Evolutionary conservation across 2,888 invertebrate genomes (phyloP).

Genomic region (Tryphoninae sp.): DNA sequence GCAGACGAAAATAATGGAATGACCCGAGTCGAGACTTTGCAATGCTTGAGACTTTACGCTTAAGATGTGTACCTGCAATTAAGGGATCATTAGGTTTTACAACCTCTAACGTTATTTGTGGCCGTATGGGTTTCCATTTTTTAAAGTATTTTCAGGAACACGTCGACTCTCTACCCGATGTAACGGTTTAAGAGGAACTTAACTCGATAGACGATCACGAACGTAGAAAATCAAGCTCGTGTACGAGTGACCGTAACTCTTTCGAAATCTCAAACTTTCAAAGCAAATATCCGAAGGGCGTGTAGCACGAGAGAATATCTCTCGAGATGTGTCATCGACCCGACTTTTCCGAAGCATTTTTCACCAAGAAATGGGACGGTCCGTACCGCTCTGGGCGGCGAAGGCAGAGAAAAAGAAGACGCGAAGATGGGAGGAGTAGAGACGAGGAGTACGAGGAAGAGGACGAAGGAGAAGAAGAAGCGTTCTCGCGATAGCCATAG

Average conservation of each 20-base stretch:
- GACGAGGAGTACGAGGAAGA: conserved; percentile 21
- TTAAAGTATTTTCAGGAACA: conserved; percentile 38
- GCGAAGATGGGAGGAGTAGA: conserved; percentile 29
- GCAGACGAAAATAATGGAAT: conserved; percentile 55
- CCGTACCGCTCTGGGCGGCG: conserved; percentile 33
- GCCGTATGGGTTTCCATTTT: conserved; percentile 47
- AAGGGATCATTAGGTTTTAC: conserved; percentile 66
- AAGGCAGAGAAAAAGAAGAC: conserved; percentile 44
- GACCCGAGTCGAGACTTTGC: conserved; percentile 42
- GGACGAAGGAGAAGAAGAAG: conserved; percentile 35
- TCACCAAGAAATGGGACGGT: conserved; percentile 52
- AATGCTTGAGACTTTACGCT: conserved; percentile 52
- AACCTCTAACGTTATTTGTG: conserved; percentile 35
- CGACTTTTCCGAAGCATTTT: conserved; percentile 37
- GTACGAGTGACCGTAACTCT: background rate
- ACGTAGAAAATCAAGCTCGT: background rate
- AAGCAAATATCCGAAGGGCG: conserved; percentile 41
- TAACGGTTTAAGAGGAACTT: background rate
- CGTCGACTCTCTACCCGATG: background rate
- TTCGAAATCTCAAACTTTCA: background rate
- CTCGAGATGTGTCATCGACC: conserved; percentile 47
- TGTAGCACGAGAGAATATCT: conserved; percentile 16
- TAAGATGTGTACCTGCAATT: conserved; percentile 63
- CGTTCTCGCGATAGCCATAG: conserved; percentile 45
- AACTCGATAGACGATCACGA: background rate